Conservation (phyloP, 2,113 vertebrate species). For the Eira barbara region DNA sequence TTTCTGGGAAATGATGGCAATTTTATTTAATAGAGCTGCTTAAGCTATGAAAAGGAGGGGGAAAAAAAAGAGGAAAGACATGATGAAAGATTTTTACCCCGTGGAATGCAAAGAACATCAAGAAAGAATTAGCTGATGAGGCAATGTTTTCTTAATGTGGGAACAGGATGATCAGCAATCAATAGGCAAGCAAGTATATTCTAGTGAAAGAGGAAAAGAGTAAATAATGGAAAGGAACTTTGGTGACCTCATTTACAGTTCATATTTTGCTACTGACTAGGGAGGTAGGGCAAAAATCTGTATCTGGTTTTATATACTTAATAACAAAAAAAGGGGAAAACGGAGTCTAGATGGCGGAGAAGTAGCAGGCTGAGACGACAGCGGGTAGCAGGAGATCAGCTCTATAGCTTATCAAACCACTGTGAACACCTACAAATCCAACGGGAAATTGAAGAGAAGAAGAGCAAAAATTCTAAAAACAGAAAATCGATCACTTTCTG, state of each 20-base stretch:
- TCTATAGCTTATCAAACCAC: too few species aligned
- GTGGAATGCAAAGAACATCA: constrained; percentile 20
- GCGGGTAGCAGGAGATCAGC: too few species aligned
- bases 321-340: neutral
- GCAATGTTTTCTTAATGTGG: neutral
- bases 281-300: neutral
- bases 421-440: too few species aligned
- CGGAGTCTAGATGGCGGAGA: too few species aligned
- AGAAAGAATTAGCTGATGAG: neutral
- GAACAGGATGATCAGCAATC: neutral
- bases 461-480: too few species aligned
- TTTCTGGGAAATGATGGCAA: constrained; percentile 46
- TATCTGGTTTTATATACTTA: neutral
- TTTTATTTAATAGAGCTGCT: neutral
- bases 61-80: neutral
- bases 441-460: too few species aligned
- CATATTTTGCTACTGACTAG: neutral
- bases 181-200: neutral
- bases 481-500: too few species aligned
- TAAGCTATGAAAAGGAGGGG: neutral
- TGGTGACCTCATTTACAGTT: neutral
- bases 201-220: neutral
- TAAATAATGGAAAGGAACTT: neutral
- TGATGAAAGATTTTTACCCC: neutral
- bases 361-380: too few species aligned